Evolutionary conservation across 2,113 vertebrate genomes (phyloP).

Genomic region (Strigops habroptila): DNA sequence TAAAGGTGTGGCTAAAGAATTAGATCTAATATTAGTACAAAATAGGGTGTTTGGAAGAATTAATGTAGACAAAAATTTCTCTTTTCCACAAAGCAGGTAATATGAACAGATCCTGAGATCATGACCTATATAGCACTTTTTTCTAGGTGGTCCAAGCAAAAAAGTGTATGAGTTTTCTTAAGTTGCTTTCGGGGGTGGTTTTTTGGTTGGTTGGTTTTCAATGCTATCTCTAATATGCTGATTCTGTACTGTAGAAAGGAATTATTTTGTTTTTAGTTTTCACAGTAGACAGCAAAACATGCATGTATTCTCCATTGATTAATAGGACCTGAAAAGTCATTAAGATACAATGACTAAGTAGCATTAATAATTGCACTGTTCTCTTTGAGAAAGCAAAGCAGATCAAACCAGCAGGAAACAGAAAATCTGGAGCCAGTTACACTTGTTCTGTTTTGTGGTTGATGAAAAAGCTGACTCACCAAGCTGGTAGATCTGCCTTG

Average conservation of each 20-base stretch:
- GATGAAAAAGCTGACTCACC: neutral
- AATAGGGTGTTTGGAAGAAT: neutral
- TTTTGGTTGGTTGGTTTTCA: neutral
- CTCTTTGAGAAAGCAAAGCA: neutral
- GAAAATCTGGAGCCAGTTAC: neutral
- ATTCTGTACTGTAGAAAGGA: neutral
- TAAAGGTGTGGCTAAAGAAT: neutral
- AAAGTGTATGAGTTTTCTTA: neutral
- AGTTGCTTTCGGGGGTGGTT: rapidly evolving
- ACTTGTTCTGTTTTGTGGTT: neutral
- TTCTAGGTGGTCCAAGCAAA: neutral
- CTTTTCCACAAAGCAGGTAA: neutral
- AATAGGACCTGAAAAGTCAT: neutral
- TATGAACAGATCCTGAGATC: neutral
- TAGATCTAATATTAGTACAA: neutral
- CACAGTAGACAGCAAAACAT: neutral
- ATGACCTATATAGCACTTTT: neutral
- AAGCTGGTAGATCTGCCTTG: neutral
- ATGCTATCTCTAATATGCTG: rapidly evolving
- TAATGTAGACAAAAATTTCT: neutral
- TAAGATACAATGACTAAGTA: neutral
- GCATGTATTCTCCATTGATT: rapidly evolving
- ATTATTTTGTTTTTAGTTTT: neutral
- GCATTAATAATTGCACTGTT: neutral
- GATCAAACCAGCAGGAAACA: neutral